These are phyloP conservation scores for Drosophila gaucha DNA, from an alignment of 2,888 invertebrate species.

Conservation along the genomic window DNA sequence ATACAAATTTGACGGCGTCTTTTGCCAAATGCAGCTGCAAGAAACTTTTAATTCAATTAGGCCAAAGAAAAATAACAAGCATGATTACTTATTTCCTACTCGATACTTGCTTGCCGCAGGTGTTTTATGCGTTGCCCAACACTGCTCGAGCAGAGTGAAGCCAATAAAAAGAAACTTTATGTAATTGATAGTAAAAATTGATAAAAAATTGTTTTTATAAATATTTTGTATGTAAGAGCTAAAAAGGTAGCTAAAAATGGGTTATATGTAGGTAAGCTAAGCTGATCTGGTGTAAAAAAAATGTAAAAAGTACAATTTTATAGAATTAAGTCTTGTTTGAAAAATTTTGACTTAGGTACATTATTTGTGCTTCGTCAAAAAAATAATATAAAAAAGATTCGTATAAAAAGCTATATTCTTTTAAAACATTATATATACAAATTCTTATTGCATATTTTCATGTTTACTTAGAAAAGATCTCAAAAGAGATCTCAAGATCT, in stretches of 20 bases:
- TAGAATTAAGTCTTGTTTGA: no score
- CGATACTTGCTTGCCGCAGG: background rate
- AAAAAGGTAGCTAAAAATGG: no score
- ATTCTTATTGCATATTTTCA: background rate
- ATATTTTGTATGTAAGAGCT: no score
- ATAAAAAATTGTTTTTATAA: no score
- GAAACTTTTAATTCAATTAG: slow-evolving; percentile 56
- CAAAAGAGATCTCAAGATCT: no score
- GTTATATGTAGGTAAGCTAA: no score
- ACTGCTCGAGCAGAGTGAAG: background rate
- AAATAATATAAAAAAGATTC: background rate
- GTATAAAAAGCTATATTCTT: background rate
- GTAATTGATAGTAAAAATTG: background rate
- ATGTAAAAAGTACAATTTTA: no score
- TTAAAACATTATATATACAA: no score
- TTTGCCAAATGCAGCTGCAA: slow-evolving; percentile 33
- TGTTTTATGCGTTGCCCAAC: background rate
- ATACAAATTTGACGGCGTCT: slow-evolving; percentile 33
- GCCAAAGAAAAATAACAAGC: background rate
- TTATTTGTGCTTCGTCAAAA: no score
- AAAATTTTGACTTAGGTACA: no score
- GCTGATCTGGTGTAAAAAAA: no score
- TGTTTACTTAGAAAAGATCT: background rate
- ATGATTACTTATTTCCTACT: slow-evolving; percentile 1
- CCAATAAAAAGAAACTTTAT: background rate